These are phyloP conservation scores for Lagopus leucura DNA, from an alignment of 2,113 vertebrate species.

Conservation along the genomic window DNA sequence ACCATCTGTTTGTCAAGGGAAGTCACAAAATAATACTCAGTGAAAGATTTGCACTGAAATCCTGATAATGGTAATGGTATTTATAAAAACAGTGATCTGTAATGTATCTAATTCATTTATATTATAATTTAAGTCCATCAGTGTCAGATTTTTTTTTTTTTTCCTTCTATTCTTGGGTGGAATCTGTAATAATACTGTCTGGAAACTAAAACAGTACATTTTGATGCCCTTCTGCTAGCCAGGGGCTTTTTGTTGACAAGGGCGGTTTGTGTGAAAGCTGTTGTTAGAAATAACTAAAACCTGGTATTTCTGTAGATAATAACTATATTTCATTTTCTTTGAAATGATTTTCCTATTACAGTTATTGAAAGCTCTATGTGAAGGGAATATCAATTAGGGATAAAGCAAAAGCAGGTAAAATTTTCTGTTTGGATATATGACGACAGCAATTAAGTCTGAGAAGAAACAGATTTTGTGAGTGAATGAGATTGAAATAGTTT, in stretches of 20 bases:
- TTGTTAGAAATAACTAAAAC: not conserved
- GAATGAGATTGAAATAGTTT: not conserved
- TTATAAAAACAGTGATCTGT: slow-evolving; percentile 73
- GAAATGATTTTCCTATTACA: not conserved
- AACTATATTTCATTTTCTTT: not conserved
- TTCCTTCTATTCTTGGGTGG: slow-evolving; percentile 32
- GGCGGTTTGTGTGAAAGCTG: not conserved
- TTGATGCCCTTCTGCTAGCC: slow-evolving; percentile 30
- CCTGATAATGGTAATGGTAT: slow-evolving; percentile 48
- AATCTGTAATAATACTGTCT: slow-evolving; percentile 51
- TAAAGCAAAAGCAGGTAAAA: not conserved
- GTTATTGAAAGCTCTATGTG: not conserved
- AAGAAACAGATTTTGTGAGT: not conserved
- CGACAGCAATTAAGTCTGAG: not conserved
- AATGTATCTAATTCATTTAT: slow-evolving; percentile 74
- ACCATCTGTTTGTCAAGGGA: slow-evolving; percentile 71
- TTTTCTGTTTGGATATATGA: not conserved
- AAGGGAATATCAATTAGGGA: not conserved
- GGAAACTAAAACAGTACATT: slow-evolving; percentile 18
- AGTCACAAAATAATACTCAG: slow-evolving; percentile 66
- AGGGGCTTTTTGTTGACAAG: not conserved
- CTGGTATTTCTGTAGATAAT: slow-evolving; percentile 18
- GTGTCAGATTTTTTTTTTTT: slow-evolving; percentile 68
- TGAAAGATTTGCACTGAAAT: slow-evolving; percentile 51
- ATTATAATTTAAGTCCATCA: slow-evolving; percentile 74